Base-by-base conservation (phyloP, 2,113 vertebrate species). In the Rhea americana region DNA sequence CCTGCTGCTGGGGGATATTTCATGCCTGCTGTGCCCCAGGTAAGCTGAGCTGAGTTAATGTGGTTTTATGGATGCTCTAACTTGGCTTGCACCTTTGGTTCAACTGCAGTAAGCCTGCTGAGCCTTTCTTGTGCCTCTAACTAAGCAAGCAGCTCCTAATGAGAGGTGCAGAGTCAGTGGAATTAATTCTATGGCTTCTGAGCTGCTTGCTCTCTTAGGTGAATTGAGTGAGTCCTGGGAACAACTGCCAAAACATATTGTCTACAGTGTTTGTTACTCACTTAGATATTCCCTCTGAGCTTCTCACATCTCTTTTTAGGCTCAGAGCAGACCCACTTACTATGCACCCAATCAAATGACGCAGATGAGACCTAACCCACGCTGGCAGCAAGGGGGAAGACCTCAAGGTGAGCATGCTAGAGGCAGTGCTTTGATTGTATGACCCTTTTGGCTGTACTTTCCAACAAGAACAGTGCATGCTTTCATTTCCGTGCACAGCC, bases 11-110 rank as follows among this genome's bases (percentile, higher is more conserved):
- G 98, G 0, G 99, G 99, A 3, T 99, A 99, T 94, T 99, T 99
- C 93, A 99, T 99, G 98, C 99, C 99, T 56, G 99, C 99, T 58
- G 98, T 99, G 89, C 99, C 99, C 21, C 99, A 99, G 98, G 99
- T 99, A 75, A 91, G 98, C 92, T 51, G 76, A 32, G 6, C 65
- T 30, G 13, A 39, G 35, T 78, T 51, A 0, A 3, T 47, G 74
- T 19, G 30, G n/a, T 3, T n/a, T 73, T 61, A 43, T 6, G 24
- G 18, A 41, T 14, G 20, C 7, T 85, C 55, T 37, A 70, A 43
- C n/a, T 24, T 48, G 24, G 15, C 82, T 59, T 55, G 37, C 39
- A 62, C 13, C 35, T 75, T 65, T 55, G 47, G 16, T 71, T 87
- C 50, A 51, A 16, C 65, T 47, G 45, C 28, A 15, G 4, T 62